Evolutionary conservation across 2,888 invertebrate species (phyloP).

Genomic region (Aplocera efformata): DNA sequence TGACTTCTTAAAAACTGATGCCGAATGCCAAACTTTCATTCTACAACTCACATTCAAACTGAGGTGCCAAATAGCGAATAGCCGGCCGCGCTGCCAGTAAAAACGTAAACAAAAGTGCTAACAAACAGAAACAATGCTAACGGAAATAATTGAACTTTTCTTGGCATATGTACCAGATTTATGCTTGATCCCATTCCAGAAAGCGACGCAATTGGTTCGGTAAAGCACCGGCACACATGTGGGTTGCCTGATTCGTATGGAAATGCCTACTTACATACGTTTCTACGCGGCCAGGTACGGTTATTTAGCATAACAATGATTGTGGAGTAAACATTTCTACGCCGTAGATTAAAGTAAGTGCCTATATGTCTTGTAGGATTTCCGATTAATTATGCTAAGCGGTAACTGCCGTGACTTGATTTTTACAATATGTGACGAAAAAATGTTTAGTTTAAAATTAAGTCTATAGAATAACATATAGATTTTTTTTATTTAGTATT

Average conservation of each 20-base stretch:
- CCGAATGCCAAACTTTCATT: neutral
- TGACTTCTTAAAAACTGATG: too few species aligned
- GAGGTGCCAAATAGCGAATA: constrained; percentile 8
- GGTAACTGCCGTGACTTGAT: too few species aligned
- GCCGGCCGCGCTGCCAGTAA: constrained; percentile 1
- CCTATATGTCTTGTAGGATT: too few species aligned
- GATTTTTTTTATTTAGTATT: too few species aligned
- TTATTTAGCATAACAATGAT: constrained; percentile 29
- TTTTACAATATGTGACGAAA: too few species aligned
- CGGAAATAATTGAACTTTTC: constrained; percentile 12
- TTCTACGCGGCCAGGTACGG: constrained; percentile 6
- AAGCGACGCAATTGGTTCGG: constrained; percentile 26
- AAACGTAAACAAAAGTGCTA: constrained; percentile 1
- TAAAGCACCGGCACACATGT: constrained; percentile 31
- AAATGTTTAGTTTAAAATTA: too few species aligned
- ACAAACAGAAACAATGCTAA: constrained; percentile 4
- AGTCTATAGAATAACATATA: too few species aligned
- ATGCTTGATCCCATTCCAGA: constrained; percentile 29
- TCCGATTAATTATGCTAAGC: too few species aligned
- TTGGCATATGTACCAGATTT: constrained; percentile 22
- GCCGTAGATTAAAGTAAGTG: constrained; percentile 15
- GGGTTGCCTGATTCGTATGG: constrained; percentile 30
- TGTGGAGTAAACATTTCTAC: constrained; percentile 13
- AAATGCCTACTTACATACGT: constrained; percentile 17
- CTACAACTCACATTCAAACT: neutral